These are phyloP conservation scores for Leucosticte australis DNA, from an alignment of 2,113 vertebrate genomes.

Conservation along the genomic window DNA sequence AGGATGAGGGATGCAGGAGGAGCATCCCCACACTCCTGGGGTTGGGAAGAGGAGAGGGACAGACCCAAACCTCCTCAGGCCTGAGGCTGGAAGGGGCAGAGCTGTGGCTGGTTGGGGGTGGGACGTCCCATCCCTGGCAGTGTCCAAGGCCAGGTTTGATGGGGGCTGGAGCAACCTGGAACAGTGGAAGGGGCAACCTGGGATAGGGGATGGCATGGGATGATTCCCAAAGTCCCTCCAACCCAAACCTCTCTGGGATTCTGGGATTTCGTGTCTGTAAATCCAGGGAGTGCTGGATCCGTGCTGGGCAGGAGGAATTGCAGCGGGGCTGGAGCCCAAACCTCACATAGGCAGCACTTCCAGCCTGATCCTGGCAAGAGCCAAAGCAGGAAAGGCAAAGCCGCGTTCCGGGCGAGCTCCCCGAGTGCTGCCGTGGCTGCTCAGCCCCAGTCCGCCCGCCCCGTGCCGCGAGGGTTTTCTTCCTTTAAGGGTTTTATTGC, in stretches of 20 bases:
- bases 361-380: neutral
- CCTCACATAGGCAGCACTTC: neutral
- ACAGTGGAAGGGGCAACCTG: neutral
- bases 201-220: neutral
- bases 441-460: neutral
- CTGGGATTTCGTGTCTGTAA: neutral
- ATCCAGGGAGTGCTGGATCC: rapidly evolving
- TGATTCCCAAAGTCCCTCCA: neutral
- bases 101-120: neutral
- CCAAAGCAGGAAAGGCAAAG: neutral
- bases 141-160: neutral
- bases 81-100: neutral
- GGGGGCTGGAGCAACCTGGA: neutral
- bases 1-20: neutral
- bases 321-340: neutral
- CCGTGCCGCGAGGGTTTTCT: neutral
- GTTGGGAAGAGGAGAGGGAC: neutral
- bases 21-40: neutral
- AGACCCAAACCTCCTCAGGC: neutral
- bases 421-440: neutral
- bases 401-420: neutral
- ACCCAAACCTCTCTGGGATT: neutral
- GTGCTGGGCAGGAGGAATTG: neutral
- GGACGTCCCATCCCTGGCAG: neutral
- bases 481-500: neutral